Evolutionary conservation across 2,888 invertebrate species (phyloP).

Genomic region (Meganola albula): DNA sequence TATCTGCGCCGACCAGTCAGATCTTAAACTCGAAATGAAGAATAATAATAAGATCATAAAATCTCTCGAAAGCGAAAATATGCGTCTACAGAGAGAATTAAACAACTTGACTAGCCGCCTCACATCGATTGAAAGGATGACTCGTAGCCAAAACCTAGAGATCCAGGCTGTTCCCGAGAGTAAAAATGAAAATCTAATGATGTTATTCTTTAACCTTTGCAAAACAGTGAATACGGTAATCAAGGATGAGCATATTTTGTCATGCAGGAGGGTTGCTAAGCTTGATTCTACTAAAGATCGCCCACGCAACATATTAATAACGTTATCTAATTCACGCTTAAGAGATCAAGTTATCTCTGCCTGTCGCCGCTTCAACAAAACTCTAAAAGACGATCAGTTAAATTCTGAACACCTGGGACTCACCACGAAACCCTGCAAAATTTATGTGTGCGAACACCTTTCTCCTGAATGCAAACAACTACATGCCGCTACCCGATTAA

Average conservation of each 20-base stretch:
- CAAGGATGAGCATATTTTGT: constrained; percentile 5
- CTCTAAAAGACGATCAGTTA: constrained; percentile 5
- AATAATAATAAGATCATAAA: no score
- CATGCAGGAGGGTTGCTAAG: constrained; percentile 13
- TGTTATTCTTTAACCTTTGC: constrained; percentile 13
- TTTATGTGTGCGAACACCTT: constrained; percentile 7
- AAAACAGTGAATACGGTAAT: constrained; percentile 6
- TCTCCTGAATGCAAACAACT: constrained; percentile 7
- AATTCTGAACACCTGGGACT: constrained; percentile 8
- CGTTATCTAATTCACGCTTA: constrained; percentile 10
- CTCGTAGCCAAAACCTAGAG: constrained; percentile 14
- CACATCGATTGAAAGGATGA: no score
- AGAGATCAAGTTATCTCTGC: constrained; percentile 12
- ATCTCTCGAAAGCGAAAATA: no score
- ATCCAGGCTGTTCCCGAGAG: constrained; percentile 17
- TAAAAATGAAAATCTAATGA: constrained; percentile 8
- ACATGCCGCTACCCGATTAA: constrained; percentile 1
- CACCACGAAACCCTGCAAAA: not conserved
- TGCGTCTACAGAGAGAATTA: no score
- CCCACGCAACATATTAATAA: constrained; percentile 7
- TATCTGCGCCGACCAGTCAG: no score
- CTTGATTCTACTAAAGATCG: constrained; percentile 10
- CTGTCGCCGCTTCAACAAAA: constrained; percentile 13
- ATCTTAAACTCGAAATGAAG: no score
- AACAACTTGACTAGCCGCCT: no score